Evolutionary conservation across 35 echinoderm and acorn worm species (phyloP).

Genomic region (Ptychodera flava): DNA sequence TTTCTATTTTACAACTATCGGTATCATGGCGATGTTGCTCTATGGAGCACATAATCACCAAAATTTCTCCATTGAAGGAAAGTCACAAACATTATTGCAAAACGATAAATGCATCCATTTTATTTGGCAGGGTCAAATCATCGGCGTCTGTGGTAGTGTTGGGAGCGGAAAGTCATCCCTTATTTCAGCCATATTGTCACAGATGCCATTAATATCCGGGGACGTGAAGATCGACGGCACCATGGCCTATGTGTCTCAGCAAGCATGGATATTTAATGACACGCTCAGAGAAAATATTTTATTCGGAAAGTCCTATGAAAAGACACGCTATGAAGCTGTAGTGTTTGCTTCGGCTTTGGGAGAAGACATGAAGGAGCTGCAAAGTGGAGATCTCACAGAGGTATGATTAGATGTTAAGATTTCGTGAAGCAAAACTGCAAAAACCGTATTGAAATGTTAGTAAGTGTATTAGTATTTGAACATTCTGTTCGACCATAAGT

Average conservation of each 20-base stretch:
- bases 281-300: slow-evolving; percentile 90
- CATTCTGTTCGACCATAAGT: not conserved
- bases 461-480: not conserved
- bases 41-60: too few species aligned
- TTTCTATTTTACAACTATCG: too few species aligned
- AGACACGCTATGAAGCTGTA: slow-evolving; percentile 58
- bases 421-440: not conserved
- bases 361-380: slow-evolving; percentile 68
- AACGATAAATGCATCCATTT: too few species aligned
- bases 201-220: slow-evolving; percentile 77
- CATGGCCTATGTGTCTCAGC: slow-evolving; percentile 88
- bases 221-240: slow-evolving; percentile 41
- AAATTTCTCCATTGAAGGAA: too few species aligned
- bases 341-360: slow-evolving; percentile 53
- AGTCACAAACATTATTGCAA: too few species aligned
- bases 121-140: too few species aligned
- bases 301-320: slow-evolving; percentile 68
- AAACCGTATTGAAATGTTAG: not conserved
- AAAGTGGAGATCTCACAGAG: slow-evolving; percentile 87
- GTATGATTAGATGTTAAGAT: slow-evolving; percentile 11
- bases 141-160: too few species aligned
- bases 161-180: slow-evolving; percentile 89
- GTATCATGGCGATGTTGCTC: too few species aligned
- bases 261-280: slow-evolving; percentile 96
- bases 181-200: slow-evolving; percentile 64